Percentiles rank a stretch among this genome's conserved stretches.
Evolutionary conservation across 2,113 vertebrate species (phyloP).

Genomic region (Mellivora capensis): DNA sequence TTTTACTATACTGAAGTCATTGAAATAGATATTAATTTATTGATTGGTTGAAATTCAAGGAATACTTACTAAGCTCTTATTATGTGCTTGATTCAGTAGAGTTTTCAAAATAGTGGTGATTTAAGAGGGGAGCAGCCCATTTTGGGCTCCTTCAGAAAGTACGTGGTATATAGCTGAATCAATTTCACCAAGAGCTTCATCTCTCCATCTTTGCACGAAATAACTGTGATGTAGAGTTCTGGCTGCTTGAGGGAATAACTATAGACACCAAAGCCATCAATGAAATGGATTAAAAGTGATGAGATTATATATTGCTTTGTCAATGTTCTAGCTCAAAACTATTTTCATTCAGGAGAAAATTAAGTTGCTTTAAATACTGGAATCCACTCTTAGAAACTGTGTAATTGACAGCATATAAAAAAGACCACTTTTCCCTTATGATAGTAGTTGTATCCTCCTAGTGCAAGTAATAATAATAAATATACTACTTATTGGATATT

Average conservation of each 20-base stretch:
- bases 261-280: neutral
- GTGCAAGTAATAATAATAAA: neutral
- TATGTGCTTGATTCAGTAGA: neutral
- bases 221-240: neutral
- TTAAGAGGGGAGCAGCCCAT: neutral
- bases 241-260: neutral
- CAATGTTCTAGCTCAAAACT: neutral
- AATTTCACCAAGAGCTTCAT: neutral
- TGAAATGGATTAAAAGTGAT: neutral
- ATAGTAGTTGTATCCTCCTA: neutral
- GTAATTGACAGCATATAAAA: neutral
- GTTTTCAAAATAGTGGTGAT: neutral
- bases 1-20: neutral
- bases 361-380: neutral
- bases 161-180: neutral
- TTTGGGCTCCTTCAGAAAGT: neutral
- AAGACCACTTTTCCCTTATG: neutral
- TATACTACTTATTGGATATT: neutral
- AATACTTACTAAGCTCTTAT: neutral
- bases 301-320: neutral
- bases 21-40: neutral
- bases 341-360: constrained; percentile 12
- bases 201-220: neutral
- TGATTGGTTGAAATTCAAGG: neutral
- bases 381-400: neutral